A percentile compares a stretch with the other conserved stretches of the same genome.
These are phyloP conservation scores for Myotis myotis DNA, from an alignment of 2,797 vertebrate species.

Conservation along the genomic window DNA sequence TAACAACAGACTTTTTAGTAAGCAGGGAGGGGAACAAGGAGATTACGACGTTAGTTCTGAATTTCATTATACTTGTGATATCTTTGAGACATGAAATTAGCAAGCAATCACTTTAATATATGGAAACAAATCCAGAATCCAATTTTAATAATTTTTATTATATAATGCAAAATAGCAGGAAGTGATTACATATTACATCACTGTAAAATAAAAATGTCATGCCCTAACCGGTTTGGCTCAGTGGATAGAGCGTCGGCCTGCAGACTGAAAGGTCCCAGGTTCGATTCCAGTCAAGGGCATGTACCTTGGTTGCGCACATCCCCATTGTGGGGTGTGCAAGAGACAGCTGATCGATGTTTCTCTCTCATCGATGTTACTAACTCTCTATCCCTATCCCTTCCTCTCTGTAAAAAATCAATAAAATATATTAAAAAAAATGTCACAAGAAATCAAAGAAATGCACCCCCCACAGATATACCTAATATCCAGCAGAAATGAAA, in stretches of 20 bases:
- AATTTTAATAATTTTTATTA: conserved; percentile 19
- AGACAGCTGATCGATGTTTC: too few species aligned
- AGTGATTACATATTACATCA: conserved; percentile 16
- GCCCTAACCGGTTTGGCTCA: too few species aligned
- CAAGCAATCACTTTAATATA: neutral
- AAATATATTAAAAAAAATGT: neutral
- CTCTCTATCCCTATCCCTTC: too few species aligned
- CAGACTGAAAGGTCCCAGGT: too few species aligned
- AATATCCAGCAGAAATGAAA: neutral
- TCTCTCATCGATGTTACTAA: too few species aligned
- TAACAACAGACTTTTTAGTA: neutral
- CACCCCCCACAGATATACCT: neutral
- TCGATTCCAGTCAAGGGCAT: too few species aligned
- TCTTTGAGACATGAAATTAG: conserved; percentile 6
- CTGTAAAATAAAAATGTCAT: conserved; percentile 19
- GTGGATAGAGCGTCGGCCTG: too few species aligned
- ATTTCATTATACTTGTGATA: neutral
- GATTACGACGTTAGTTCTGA: neutral
- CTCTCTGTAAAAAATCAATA: too few species aligned
- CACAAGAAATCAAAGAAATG: neutral
- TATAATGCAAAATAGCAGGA: neutral
- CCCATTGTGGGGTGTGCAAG: too few species aligned
- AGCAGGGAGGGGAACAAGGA: neutral
- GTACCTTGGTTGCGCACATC: too few species aligned
- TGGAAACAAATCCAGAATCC: neutral